A percentile compares a stretch with the other conserved stretches of the same genome.
Conservation (phyloP, 2,113 vertebrate species). For the Sander vitreus region DNA sequence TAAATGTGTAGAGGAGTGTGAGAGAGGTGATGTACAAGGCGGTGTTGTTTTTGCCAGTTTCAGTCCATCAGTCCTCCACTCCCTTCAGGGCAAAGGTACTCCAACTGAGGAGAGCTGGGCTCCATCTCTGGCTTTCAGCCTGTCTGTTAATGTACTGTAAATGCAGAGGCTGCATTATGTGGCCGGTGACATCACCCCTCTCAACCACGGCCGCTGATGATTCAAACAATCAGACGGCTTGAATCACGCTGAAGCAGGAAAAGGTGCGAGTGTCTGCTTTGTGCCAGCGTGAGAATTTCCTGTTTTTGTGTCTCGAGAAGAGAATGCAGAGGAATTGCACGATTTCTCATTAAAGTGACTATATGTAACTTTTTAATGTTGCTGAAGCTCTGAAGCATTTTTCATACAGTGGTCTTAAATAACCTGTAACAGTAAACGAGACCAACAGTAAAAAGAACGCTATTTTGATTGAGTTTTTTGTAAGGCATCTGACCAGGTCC, state of each 20-base stretch:
- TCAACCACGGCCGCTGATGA: conserved; percentile 19
- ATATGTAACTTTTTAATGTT: no score
- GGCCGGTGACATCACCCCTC: conserved; percentile 38
- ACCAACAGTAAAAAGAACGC: no score
- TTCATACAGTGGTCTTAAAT: no score
- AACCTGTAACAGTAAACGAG: no score
- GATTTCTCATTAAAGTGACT: no score
- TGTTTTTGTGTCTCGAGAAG: conserved; percentile 3
- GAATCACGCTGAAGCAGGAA: conserved; percentile 20
- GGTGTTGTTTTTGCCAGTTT: background rate
- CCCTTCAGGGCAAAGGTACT: background rate
- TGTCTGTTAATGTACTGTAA: conserved; percentile 52
- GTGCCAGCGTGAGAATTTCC: background rate
- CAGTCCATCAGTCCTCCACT: background rate
- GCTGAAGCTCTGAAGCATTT: no score
- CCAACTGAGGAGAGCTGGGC: background rate
- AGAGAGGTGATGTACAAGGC: background rate
- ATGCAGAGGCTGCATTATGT: conserved; percentile 50
- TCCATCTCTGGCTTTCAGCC: conserved; percentile 37
- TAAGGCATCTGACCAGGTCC: no score
- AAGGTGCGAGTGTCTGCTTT: background rate
- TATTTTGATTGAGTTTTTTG: no score
- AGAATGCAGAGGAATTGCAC: background rate
- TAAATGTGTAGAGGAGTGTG: background rate
- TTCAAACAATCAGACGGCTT: conserved; percentile 20